Conservation (phyloP, 2,113 vertebrate genomes). For the Micronycteris hirsuta region DNA sequence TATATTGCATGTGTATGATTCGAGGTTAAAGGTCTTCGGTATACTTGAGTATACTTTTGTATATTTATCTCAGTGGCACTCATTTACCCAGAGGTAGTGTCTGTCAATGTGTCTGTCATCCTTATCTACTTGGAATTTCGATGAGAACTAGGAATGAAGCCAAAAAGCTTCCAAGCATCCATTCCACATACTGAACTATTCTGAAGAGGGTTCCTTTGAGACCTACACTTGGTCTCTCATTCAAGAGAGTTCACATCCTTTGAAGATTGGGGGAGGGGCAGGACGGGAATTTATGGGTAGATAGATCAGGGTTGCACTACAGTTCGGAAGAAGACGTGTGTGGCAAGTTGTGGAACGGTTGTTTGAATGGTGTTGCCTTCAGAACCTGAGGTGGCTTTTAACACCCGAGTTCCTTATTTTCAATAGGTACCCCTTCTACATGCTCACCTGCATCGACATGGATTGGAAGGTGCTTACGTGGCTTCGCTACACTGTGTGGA, state of each 20-base stretch:
- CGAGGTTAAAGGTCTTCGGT: not conserved
- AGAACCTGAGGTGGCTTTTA: not conserved
- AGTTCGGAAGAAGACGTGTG: not conserved
- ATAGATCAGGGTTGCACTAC: not conserved
- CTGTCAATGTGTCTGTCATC: not conserved
- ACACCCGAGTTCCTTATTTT: not conserved
- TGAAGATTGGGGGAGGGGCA: not conserved
- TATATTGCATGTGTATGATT: not conserved
- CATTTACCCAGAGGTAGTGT: not conserved
- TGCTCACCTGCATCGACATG: constrained; percentile 91
- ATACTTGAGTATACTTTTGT: not conserved
- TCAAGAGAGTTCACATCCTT: not conserved
- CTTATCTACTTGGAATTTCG: not conserved
- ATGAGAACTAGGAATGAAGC: constrained; percentile 1
- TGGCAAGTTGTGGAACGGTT: not conserved
- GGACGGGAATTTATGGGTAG: not conserved
- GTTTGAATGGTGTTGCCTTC: not conserved
- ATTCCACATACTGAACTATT: not conserved
- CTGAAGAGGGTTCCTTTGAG: not conserved
- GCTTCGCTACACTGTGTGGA: constrained; percentile 94
- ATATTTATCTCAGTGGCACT: not conserved
- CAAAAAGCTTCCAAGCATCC: not conserved
- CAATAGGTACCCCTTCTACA: constrained; percentile 95
- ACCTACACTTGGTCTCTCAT: not conserved
- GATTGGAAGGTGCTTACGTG: constrained; percentile 96